Conservation (phyloP, 1,140 invertebrate species). For the Pseudomyrmex concolor region DNA sequence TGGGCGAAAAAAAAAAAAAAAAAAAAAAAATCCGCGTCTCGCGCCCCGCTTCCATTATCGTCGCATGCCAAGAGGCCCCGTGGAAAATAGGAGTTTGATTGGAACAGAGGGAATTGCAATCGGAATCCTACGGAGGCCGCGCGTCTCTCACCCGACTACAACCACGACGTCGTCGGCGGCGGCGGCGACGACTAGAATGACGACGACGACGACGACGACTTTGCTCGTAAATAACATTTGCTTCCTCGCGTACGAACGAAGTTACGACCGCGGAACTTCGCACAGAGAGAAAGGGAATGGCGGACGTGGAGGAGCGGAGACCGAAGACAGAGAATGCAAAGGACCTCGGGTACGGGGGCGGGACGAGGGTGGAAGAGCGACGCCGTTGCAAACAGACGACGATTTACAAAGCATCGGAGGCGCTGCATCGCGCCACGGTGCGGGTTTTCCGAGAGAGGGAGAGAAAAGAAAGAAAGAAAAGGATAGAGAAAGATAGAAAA, state of each 20-base stretch:
- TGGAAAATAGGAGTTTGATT: conserved; percentile 78
- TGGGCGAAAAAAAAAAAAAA: neutral
- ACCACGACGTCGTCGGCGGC: conserved; percentile 4
- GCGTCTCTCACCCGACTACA: conserved; percentile 26
- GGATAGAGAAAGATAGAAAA: neutral
- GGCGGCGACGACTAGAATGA: neutral
- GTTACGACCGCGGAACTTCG: conserved; percentile 71
- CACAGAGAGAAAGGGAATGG: conserved; percentile 47
- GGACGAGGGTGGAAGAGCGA: conserved; percentile 30
- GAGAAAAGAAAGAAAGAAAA: neutral
- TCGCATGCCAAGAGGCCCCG: conserved; percentile 66
- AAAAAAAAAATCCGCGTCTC: conserved; percentile 45
- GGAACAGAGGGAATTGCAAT: conserved; percentile 78
- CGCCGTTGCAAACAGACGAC: conserved; percentile 61
- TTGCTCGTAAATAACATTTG: conserved; percentile 78
- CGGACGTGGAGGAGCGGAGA: neutral
- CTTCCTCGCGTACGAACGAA: conserved; percentile 68
- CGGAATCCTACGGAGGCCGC: conserved; percentile 65
- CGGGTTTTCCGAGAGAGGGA: neutral
- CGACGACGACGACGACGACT: conserved; percentile 53
- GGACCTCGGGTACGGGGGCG: conserved; percentile 10
- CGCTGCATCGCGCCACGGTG: conserved; percentile 29
- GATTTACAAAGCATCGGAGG: conserved; percentile 65
- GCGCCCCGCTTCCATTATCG: conserved; percentile 65
- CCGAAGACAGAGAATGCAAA: conserved; percentile 34